These are phyloP conservation scores for Furcula furcula DNA, from an alignment of 2,888 invertebrate genomes.

Conservation along the genomic window DNA sequence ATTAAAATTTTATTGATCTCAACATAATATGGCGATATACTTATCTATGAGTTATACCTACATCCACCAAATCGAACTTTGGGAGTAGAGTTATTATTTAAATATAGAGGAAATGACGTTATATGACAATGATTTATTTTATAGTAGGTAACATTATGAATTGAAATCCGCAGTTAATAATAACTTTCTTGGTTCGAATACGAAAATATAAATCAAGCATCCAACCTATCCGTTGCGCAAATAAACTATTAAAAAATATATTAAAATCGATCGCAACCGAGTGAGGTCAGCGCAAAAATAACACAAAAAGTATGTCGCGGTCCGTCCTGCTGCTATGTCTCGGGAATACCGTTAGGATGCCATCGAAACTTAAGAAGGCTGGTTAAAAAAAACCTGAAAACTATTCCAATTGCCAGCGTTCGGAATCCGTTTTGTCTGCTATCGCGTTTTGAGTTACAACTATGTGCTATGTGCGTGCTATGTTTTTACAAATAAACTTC, in stretches of 20 bases:
- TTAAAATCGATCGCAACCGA: constrained; percentile 59
- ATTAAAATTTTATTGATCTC: constrained; percentile 33
- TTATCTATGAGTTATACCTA: constrained; percentile 17
- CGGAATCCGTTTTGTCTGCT: constrained; percentile 77
- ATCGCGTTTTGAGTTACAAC: constrained; percentile 55
- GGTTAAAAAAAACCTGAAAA: constrained; percentile 64
- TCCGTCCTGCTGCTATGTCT: constrained; percentile 73
- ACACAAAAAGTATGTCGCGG: constrained; percentile 61
- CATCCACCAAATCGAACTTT: constrained; percentile 4
- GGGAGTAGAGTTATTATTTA: constrained; percentile 2
- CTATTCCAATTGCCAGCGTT: constrained; percentile 80
- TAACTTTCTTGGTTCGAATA: background rate
- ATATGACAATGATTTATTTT: constrained; percentile 3
- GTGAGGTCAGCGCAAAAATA: constrained; percentile 71
- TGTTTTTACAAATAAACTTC: no score
- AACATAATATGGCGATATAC: constrained; percentile 14
- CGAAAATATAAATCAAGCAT: background rate
- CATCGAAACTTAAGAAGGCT: constrained; percentile 61
- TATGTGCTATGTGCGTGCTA: constrained; percentile 8
- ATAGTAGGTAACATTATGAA: constrained; percentile 7
- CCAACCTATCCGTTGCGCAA: background rate
- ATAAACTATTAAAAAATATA: constrained; percentile 28
- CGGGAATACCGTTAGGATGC: constrained; percentile 78
- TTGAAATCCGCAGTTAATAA: constrained; percentile 4
- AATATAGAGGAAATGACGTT: constrained; percentile 9